These are phyloP conservation scores for Megaleporinus macrocephalus DNA, from an alignment of 2,113 vertebrate genomes.

Conservation along the genomic window DNA sequence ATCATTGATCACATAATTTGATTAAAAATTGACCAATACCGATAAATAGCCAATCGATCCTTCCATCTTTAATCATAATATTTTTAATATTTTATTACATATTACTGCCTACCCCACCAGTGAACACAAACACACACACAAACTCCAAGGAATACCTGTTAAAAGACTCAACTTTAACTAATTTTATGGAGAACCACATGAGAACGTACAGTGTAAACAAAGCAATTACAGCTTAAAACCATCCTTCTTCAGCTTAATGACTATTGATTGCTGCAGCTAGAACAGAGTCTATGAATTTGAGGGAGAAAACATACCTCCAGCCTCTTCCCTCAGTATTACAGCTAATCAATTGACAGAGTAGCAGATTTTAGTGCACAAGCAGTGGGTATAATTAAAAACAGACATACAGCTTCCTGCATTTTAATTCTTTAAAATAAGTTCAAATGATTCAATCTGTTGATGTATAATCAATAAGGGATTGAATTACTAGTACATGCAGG, in stretches of 20 bases:
- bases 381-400: slow-evolving; percentile 14
- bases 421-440: neutral
- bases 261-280: slow-evolving; percentile 17
- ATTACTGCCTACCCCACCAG: too few relatives aligned
- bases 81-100: too few relatives aligned
- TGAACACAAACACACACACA: neutral
- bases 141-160: neutral
- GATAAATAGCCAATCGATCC: too few relatives aligned
- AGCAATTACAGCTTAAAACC: slow-evolving; percentile 15
- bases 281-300: slow-evolving; percentile 3
- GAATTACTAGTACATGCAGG: neutral
- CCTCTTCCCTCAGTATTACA: neutral
- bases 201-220: slow-evolving; percentile 28
- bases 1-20: too few relatives aligned
- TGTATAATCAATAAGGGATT: neutral
- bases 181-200: neutral
- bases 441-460: neutral
- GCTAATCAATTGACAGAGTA: slow-evolving; percentile 1
- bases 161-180: neutral
- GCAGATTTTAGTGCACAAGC: neutral
- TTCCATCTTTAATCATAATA: too few relatives aligned
- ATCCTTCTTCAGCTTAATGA: slow-evolving; percentile 15
- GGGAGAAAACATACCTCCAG: neutral
- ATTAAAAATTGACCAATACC: too few relatives aligned
- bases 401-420: neutral